phyloP scores from a whole-genome alignment of 2,113 vertebrate species.

The Nannospalax galili region DNA sequence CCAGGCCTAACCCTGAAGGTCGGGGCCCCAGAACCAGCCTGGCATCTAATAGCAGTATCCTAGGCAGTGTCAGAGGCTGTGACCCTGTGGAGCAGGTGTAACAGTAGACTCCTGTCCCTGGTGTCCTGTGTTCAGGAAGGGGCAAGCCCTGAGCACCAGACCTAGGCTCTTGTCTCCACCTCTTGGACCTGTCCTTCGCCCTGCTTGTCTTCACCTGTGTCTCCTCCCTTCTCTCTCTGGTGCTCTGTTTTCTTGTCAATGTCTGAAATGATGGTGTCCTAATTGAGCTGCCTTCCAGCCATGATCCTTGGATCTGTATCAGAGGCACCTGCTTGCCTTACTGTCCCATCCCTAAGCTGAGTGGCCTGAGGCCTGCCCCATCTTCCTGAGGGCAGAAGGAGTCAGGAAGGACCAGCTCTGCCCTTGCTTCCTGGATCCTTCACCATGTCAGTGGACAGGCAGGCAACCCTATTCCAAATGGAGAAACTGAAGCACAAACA shows the following conservation, averaged over 20 bases:
- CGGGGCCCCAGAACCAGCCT: neutral
- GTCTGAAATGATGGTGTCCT: neutral
- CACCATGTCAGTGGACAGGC: rapidly evolving
- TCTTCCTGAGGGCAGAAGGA: neutral
- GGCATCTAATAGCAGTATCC: neutral
- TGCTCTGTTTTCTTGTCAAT: neutral
- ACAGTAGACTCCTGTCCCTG: neutral
- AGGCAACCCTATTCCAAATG: neutral
- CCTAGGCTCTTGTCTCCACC: neutral
- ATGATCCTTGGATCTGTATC: neutral
- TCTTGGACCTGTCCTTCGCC: neutral
- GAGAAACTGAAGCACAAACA: neutral
- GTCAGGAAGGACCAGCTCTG: neutral
- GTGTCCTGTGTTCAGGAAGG: neutral
- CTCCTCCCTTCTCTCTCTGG: neutral
- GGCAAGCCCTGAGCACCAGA: neutral
- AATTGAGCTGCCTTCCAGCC: neutral
- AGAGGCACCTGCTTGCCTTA: neutral
- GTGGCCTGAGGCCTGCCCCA: neutral
- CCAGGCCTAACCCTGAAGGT: neutral
- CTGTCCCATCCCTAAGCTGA: neutral
- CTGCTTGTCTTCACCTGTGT: rapidly evolving
- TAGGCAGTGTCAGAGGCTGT: neutral
- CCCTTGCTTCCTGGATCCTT: neutral
- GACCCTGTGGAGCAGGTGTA: neutral